Percentiles rank a stretch among this genome's conserved stretches.
Evolutionary conservation across 2,797 vertebrate genomes (phyloP).

Genomic region (Ibycter americanus): DNA sequence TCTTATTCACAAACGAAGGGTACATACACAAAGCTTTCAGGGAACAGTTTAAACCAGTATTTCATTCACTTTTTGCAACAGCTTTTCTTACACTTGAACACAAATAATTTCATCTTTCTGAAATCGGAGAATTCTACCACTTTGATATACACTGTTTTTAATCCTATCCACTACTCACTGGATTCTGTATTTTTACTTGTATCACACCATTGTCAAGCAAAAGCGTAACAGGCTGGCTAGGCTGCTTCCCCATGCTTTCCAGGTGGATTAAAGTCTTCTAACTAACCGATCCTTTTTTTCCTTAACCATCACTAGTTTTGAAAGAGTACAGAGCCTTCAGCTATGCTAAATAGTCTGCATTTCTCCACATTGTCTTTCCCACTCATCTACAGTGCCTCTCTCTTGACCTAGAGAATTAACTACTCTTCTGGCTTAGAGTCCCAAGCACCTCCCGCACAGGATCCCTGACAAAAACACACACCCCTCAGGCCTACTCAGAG

Average conservation of each 20-base stretch:
- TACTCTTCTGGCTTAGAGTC: not conserved
- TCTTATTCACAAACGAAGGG: not conserved
- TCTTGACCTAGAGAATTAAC: slow-evolving; percentile 26
- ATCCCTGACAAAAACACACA: slow-evolving; percentile 34
- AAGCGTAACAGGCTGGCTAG: not conserved
- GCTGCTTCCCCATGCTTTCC: not conserved
- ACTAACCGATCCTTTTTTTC: not conserved
- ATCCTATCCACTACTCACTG: not conserved
- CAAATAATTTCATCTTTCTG: not conserved
- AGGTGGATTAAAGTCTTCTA: not conserved
- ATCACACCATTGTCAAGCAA: not conserved
- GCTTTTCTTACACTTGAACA: not conserved
- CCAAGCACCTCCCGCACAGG: slow-evolving; percentile 23
- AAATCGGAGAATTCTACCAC: not conserved
- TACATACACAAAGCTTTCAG: not conserved
- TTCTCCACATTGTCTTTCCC: not conserved
- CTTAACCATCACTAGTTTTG: not conserved
- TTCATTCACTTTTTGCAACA: not conserved
- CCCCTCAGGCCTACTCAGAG: slow-evolving; percentile 53
- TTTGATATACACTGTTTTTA: not conserved
- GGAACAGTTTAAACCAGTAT: not conserved
- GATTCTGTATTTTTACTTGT: not conserved
- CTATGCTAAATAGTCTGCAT: not conserved
- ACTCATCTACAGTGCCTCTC: not conserved
- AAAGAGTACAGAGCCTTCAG: not conserved